phyloP scores from a whole-genome alignment of 2,113 vertebrate genomes.

The Ictalurus punctatus region DNA sequence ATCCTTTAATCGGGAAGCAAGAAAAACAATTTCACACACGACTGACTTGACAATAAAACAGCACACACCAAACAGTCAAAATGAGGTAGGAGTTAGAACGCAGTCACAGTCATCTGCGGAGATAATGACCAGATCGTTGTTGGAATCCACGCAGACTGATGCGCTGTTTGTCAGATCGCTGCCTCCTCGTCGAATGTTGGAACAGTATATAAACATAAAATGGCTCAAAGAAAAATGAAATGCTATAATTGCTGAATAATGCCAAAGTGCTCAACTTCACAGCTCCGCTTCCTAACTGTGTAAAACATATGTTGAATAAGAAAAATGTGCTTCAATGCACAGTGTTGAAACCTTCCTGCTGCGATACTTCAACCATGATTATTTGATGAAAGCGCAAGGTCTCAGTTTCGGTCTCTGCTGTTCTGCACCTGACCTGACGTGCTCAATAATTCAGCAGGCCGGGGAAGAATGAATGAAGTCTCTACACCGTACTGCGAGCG shows the following conservation, averaged over 20 bases:
- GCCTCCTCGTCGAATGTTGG: conserved; percentile 17
- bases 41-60: conserved; percentile 61
- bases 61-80: conserved; percentile 25
- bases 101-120: conserved; percentile 56
- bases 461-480: conserved; percentile 18
- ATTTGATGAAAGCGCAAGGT: conserved; percentile 70
- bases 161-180: conserved; percentile 54
- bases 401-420: conserved; percentile 65
- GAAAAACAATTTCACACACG: conserved; percentile 72
- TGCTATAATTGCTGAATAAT: neutral
- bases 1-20: conserved; percentile 58
- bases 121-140: conserved; percentile 63
- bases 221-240: neutral
- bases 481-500: neutral
- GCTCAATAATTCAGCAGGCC: conserved; percentile 61
- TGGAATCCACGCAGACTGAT: conserved; percentile 55
- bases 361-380: conserved; percentile 69
- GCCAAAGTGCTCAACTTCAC: neutral
- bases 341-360: conserved; percentile 19
- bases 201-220: neutral
- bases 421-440: conserved; percentile 61
- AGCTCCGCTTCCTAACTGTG: neutral
- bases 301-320: neutral
- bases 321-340: neutral
- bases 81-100: conserved; percentile 35